Evolutionary conservation across 2,797 vertebrate species (phyloP).

Genomic region (Ptychadena robeensis): DNA sequence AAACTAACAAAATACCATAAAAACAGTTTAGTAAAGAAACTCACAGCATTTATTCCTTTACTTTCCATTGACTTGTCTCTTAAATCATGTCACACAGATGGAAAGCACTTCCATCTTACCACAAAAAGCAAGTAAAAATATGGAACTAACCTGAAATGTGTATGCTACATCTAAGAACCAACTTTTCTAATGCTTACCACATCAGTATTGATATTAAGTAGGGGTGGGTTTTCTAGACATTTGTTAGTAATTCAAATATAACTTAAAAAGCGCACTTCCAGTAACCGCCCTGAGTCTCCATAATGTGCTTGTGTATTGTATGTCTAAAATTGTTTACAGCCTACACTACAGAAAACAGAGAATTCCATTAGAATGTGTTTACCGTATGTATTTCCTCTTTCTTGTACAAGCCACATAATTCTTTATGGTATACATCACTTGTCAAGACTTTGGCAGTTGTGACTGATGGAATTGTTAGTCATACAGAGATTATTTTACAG

Average conservation of each 20-base stretch:
- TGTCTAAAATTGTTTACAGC: conserved; percentile 14
- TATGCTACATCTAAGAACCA: too few relatives aligned
- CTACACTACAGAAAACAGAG: conserved; percentile 5
- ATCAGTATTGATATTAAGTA: too few relatives aligned
- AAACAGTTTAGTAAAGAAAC: neutral
- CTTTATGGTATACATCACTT: conserved; percentile 1
- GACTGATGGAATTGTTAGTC: conserved; percentile 13
- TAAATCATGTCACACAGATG: too few relatives aligned
- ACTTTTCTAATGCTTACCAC: too few relatives aligned
- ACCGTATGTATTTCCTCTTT: conserved; percentile 2
- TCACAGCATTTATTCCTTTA: too few relatives aligned
- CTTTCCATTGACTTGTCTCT: too few relatives aligned
- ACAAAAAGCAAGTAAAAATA: too few relatives aligned
- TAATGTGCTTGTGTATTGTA: conserved; percentile 9
- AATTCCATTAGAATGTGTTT: conserved; percentile 27
- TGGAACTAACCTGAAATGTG: too few relatives aligned
- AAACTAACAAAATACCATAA: neutral
- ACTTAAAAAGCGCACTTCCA: neutral
- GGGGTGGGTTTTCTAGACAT: too few relatives aligned
- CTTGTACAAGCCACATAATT: neutral
- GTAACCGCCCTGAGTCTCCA: neutral
- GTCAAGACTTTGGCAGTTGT: conserved; percentile 26
- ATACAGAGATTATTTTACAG: neutral
- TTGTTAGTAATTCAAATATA: too few relatives aligned
- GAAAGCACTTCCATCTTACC: too few relatives aligned